Conservation (phyloP, 2,113 vertebrate genomes). For the Tachysurus fulvidraco region DNA sequence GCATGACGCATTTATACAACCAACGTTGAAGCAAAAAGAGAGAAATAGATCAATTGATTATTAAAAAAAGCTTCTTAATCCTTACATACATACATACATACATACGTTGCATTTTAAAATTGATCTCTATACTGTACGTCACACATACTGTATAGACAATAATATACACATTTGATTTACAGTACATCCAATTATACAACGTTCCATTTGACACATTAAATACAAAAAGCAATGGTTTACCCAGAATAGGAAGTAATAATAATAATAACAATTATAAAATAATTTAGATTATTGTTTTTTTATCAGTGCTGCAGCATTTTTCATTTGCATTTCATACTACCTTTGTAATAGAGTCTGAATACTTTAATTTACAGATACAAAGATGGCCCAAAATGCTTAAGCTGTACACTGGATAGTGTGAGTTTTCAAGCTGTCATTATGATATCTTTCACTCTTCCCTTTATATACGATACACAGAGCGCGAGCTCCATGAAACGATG, state of each 20-base stretch:
- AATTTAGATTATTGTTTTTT: not conserved
- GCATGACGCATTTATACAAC: slow-evolving; percentile 44
- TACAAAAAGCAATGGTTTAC: slow-evolving; percentile 40
- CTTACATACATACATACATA: no score
- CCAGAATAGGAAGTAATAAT: slow-evolving; percentile 1
- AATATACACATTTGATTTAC: slow-evolving; percentile 52
- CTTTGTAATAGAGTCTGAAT: slow-evolving; percentile 6
- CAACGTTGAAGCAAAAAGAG: slow-evolving; percentile 22
- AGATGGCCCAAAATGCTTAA: not conserved
- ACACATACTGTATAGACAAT: slow-evolving; percentile 43
- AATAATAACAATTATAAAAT: not conserved
- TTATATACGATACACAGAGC: not conserved
- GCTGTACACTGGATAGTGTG: slow-evolving; percentile 10
- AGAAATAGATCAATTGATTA: slow-evolving; percentile 25
- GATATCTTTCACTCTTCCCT: not conserved
- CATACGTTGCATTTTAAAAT: slow-evolving; percentile 48
- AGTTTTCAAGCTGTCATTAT: not conserved
- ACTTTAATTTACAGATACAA: slow-evolving; percentile 15
- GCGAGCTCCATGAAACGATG: not conserved
- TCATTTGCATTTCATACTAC: not conserved
- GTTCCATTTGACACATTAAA: slow-evolving; percentile 22
- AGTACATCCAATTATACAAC: slow-evolving; percentile 44
- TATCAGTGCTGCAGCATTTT: slow-evolving; percentile 7
- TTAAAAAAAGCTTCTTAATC: slow-evolving; percentile 13
- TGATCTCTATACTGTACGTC: not conserved